These are phyloP conservation scores for Halichondria panicea DNA, from an alignment of 37 sponge, comb jelly and placozoan genomes.

Conservation along the genomic window DNA sequence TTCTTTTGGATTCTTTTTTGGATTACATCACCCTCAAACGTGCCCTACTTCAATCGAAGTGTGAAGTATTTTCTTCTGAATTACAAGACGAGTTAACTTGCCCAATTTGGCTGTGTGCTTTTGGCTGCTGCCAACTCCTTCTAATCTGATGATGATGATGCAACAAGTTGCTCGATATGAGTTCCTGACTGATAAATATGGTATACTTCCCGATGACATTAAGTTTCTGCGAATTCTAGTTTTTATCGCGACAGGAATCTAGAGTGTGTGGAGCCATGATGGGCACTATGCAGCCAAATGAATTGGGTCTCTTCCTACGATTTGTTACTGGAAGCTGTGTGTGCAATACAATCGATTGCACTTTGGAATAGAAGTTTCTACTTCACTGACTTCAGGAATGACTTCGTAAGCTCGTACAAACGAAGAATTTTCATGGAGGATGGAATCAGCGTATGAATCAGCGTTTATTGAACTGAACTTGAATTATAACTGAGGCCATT, in stretches of 20 bases:
- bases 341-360: not conserved
- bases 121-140: conserved; percentile 1
- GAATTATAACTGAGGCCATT: too few species aligned
- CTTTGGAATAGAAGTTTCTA: conserved; percentile 12
- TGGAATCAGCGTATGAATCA: too few species aligned
- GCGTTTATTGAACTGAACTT: too few species aligned
- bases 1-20: conserved; percentile 10
- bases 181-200: conserved; percentile 7
- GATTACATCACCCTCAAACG: conserved; percentile 11
- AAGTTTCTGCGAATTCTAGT: not conserved
- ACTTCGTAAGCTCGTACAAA: too few species aligned
- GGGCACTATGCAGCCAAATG: conserved; percentile 13
- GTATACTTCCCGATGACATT: not conserved
- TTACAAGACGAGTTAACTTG: not conserved
- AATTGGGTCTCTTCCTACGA: conserved; percentile 13
- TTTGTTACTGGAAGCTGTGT: conserved; percentile 32
- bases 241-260: not conserved
- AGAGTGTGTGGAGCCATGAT: not conserved
- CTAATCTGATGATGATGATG: conserved; percentile 2
- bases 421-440: too few species aligned
- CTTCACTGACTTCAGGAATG: conserved; percentile 24
- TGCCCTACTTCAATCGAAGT: not conserved
- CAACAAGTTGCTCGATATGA: conserved; percentile 22
- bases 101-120: conserved; percentile 22
- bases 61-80: not conserved